Base-by-base conservation (phyloP, 2,888 invertebrate genomes). In the Rutpela maculata region DNA sequence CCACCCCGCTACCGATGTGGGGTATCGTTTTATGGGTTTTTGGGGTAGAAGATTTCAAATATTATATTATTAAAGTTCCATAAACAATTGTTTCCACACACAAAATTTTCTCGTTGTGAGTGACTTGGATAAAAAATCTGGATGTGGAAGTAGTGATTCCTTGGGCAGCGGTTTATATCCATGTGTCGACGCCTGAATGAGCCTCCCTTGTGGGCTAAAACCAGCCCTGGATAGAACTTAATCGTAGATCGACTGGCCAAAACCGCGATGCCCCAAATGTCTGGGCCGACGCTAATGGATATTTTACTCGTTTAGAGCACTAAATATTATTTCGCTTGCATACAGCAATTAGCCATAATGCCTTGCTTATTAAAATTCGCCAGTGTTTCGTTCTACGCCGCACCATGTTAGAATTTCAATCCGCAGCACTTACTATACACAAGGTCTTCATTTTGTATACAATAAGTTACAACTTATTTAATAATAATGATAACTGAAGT, bases 291-390 rank as follows among this genome's bases (percentile, higher is more conserved):
- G 68, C 82, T 81, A 82, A 81, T 82, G 80, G 82, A 82, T 80
- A 79, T 80, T 80, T 80, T 78, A 80, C 74, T 72, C 76, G 74
- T 65, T 76, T 50, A 68, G 75, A 78, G 75, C 74, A 78, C 80
- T 78, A 81, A 82, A 80, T 82, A 81, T 78, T 76, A 81, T 81
- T 80, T 78, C 43, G 78, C 78, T 79, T 82, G 78, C 82, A 79
- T 71, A 74, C 76, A 79, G 76, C 78, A 80, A 77, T 80, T 75
- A 74, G 73, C 75, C 76, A 35, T 72, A 80, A 75, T 78, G 72
- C 78, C 66, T 78, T 71, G 69, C 74, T 76, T 74, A 78, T 60
- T 26, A 60, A 60, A 26, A 22, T 31, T n/a, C n/a, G 12, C 26
- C n/a, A 26, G 4, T 60, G 22, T 60, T 60, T 60, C 60, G n/a